phyloP scores from a whole-genome alignment of 2,888 invertebrate genomes.

The Kryphioiulus occultus region DNA sequence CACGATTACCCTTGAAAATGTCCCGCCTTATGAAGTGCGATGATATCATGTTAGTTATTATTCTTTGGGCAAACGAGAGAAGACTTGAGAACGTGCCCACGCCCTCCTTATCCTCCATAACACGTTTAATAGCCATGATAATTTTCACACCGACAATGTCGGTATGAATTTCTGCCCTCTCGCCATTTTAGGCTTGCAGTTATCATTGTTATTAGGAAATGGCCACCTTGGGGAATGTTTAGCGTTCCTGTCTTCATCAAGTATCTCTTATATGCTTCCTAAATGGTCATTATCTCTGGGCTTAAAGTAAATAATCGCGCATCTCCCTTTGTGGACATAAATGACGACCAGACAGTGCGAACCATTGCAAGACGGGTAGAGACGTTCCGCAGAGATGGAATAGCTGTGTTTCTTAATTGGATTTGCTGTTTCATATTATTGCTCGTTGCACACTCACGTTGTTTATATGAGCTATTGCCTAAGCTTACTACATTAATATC shows the following conservation, averaged over 20 bases:
- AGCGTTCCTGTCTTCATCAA: background rate
- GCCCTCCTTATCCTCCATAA: background rate
- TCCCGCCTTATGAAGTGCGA: background rate
- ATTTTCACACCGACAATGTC: background rate
- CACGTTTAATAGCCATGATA: background rate
- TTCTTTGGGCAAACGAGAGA: background rate
- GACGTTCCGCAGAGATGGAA: background rate
- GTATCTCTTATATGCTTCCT: background rate
- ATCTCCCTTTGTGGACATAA: background rate
- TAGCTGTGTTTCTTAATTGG: background rate
- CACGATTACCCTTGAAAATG: background rate
- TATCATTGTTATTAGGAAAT: background rate
- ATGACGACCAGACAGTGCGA: background rate
- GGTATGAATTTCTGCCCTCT: background rate
- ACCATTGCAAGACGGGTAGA: background rate
- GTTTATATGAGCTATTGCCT: too few species aligned
- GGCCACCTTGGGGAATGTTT: background rate
- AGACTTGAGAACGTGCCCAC: background rate
- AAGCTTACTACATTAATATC: too few species aligned
- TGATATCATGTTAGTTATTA: background rate
- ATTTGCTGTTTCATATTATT: background rate
- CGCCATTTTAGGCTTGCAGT: background rate
- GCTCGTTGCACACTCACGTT: background rate
- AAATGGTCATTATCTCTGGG: background rate
- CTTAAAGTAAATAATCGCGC: background rate